phyloP scores from a whole-genome alignment of 2,797 vertebrate species.

The Lophotriccus pileatus region DNA sequence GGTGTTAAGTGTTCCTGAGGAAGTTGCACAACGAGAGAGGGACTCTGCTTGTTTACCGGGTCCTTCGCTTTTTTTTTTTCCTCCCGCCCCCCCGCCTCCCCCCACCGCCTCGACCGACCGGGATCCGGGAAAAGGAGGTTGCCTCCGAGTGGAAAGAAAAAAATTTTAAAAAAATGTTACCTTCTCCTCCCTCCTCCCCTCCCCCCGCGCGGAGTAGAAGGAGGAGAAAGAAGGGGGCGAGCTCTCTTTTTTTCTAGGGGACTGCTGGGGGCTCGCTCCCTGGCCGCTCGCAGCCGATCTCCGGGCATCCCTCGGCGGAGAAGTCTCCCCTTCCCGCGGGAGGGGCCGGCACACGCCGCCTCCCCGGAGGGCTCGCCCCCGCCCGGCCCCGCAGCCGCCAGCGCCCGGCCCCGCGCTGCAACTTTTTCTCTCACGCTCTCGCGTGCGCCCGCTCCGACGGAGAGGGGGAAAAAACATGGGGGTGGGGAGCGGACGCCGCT shows the following conservation, averaged over 20 bases:
- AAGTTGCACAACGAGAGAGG: conserved; percentile 72
- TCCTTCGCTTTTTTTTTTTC: background rate
- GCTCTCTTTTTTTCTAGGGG: background rate
- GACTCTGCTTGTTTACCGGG: conserved; percentile 45
- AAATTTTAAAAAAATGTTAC: background rate
- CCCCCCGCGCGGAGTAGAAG: background rate
- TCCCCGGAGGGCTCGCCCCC: background rate
- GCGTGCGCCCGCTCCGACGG: conserved; percentile 33
- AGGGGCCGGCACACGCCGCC: background rate
- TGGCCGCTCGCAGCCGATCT: background rate
- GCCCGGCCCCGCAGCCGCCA: background rate
- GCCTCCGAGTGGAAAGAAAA: background rate
- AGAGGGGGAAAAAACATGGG: background rate
- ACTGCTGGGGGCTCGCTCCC: background rate
- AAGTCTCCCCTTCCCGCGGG: background rate
- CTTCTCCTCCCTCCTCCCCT: conserved; percentile 8
- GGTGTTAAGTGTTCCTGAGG: conserved; percentile 58
- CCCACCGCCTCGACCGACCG: background rate
- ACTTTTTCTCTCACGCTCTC: conserved; percentile 60
- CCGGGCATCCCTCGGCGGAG: background rate
- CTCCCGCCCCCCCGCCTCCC: background rate
- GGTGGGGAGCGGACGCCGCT: background rate
- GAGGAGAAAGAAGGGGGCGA: background rate
- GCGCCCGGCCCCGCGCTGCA: background rate
- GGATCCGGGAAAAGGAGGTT: conserved; percentile 6